phyloP scores from a whole-genome alignment of 2,113 vertebrate species.

The Pseudolaguvia tuberculata region DNA sequence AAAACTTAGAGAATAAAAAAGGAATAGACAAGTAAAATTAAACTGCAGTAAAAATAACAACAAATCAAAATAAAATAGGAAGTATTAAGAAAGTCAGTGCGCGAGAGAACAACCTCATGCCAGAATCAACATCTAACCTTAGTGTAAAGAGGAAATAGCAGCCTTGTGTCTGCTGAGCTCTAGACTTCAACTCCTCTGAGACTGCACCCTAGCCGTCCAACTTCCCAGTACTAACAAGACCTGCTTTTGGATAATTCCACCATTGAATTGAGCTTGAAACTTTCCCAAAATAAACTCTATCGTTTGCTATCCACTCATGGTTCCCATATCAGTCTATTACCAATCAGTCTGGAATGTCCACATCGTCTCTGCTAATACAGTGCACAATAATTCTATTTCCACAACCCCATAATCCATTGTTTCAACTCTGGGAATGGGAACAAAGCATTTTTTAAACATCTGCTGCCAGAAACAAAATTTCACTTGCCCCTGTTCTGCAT shows the following conservation, averaged over 20 bases:
- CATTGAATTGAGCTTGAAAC: not conserved
- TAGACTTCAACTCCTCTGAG: conserved; percentile 20
- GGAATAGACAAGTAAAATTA: not conserved
- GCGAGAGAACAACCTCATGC: conserved; percentile 1
- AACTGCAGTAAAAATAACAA: conserved; percentile 2
- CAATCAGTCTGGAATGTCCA: conserved; percentile 7
- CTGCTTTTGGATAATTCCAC: conserved; percentile 8
- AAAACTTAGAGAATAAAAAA: not conserved
- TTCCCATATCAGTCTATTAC: conserved; percentile 19
- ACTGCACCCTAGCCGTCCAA: conserved; percentile 19
- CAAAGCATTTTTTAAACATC: conserved; percentile 11
- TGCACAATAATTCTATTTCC: conserved; percentile 13
- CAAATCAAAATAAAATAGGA: conserved; percentile 15
- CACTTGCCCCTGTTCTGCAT: not conserved
- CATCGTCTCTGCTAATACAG: conserved; percentile 8
- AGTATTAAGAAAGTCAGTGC: conserved; percentile 9
- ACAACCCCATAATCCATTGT: conserved; percentile 1
- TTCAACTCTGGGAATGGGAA: not conserved
- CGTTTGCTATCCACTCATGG: not conserved
- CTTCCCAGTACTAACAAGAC: conserved; percentile 8
- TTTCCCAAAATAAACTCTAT: conserved; percentile 6
- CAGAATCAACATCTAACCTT: conserved; percentile 26
- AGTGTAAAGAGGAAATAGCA: conserved; percentile 36
- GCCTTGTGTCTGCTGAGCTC: conserved; percentile 12
- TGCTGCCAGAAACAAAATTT: conserved; percentile 13